These are phyloP conservation scores for Epizoanthus stellaris DNA, from an alignment of 92 coral and sea anemone genomes.

Conservation along the genomic window DNA sequence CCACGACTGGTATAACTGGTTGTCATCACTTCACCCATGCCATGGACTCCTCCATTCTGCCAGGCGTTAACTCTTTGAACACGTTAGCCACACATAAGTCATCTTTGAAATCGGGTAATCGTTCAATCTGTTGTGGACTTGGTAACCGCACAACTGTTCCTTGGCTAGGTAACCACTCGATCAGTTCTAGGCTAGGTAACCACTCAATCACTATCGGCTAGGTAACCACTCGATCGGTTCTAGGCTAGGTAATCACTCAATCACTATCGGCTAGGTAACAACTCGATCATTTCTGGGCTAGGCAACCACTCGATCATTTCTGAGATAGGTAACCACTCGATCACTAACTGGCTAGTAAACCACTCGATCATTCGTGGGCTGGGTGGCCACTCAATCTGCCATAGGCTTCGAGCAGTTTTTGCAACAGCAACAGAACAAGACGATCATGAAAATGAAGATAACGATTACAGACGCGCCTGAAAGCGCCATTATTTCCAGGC, in stretches of 20 bases:
- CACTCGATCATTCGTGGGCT: not conserved
- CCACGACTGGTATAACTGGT: no score
- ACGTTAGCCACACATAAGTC: no score
- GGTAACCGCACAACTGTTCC: no score
- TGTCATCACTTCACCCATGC: no score
- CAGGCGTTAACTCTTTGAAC: no score
- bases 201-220: not conserved
- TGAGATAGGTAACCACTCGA: not conserved
- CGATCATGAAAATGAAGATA: conserved; percentile 9
- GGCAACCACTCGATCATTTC: not conserved
- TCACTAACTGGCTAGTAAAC: no score
- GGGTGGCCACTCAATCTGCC: not conserved
- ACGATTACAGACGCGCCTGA: conserved; percentile 16
- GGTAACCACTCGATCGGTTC: not conserved
- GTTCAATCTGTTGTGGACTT: no score
- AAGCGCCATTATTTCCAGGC: conserved; percentile 18
- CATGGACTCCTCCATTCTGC: no score
- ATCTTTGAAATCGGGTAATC: no score
- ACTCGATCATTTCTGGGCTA: no score
- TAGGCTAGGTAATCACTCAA: not conserved
- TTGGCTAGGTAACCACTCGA: not conserved
- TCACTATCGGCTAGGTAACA: not conserved
- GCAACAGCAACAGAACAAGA: conserved; percentile 43
- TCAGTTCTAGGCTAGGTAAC: not conserved
- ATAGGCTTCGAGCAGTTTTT: conserved; percentile 36